A percentile compares a stretch with the other conserved stretches of the same genome.
phyloP scores from a whole-genome alignment of 2,888 invertebrate species.

The Acheta domesticus region DNA sequence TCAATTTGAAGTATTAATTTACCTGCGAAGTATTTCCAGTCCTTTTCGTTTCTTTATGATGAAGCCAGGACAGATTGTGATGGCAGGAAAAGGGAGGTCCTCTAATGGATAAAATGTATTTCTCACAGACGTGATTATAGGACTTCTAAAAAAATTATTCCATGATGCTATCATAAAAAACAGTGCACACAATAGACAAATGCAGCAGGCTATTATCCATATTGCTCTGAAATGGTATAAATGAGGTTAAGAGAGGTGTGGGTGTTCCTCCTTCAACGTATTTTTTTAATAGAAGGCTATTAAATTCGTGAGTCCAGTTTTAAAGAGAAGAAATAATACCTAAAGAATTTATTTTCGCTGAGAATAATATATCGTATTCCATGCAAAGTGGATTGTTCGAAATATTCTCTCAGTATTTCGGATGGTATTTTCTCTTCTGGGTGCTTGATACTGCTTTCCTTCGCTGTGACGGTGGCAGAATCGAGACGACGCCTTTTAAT shows the following conservation, averaged over 20 bases:
- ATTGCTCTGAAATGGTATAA: background rate
- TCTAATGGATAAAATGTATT: background rate
- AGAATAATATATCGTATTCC: background rate
- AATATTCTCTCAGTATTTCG: background rate
- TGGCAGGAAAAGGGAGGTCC: background rate
- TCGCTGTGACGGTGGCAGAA: no score
- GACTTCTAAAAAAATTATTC: slow-evolving; percentile 8
- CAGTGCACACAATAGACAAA: background rate
- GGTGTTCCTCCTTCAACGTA: no score
- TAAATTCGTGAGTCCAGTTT: no score
- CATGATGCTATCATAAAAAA: background rate
- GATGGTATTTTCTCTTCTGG: no score
- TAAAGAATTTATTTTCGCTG: no score
- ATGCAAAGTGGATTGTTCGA: background rate
- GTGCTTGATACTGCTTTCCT: no score
- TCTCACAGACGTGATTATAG: background rate
- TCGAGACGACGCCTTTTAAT: no score
- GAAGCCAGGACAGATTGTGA: background rate
- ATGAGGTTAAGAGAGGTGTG: no score
- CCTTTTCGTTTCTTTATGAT: background rate
- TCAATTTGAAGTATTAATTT: background rate
- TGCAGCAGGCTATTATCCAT: background rate
- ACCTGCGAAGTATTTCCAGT: background rate
- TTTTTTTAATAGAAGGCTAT: no score
- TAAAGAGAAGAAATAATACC: no score